A percentile compares a stretch with the other conserved stretches of the same genome.
Conservation (phyloP, 1,140 invertebrate genomes). For the Chymomyza costata region DNA sequence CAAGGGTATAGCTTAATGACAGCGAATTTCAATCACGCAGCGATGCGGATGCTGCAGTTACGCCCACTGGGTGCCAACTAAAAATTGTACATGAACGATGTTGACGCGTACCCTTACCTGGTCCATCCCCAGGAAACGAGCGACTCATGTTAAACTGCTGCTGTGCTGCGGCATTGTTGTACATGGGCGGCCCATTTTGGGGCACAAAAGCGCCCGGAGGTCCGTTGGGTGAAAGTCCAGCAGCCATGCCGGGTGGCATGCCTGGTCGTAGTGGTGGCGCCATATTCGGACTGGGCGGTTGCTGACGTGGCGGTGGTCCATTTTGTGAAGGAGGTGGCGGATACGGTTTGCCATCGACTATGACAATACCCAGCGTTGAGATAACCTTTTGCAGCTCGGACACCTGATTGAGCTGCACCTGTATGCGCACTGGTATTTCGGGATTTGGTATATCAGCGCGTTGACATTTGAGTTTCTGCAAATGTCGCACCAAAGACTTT, state of each 20-base stretch:
- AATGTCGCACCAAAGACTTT: conserved; percentile 83
- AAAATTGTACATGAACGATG: no score
- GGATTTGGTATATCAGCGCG: conserved; percentile 89
- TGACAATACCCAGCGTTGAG: conserved; percentile 83
- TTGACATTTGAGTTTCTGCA: conserved; percentile 86
- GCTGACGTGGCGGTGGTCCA: conserved; percentile 73
- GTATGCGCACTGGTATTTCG: conserved; percentile 87
- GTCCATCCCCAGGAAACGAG: conserved; percentile 61
- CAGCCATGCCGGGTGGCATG: conserved; percentile 63
- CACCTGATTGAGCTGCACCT: conserved; percentile 85
- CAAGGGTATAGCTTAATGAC: no score
- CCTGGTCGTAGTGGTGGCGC: conserved; percentile 72
- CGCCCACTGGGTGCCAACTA: no score
- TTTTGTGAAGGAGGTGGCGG: conserved; percentile 60
- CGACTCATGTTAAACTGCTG: conserved; percentile 72
- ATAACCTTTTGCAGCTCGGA: conserved; percentile 86
- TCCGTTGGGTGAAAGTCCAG: conserved; percentile 59
- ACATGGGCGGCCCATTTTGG: conserved; percentile 67
- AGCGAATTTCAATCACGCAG: no score
- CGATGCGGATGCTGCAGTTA: no score
- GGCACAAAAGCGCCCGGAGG: conserved; percentile 56
- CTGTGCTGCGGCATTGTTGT: conserved; percentile 59
- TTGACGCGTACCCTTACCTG: conserved; percentile 67
- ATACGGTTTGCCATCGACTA: conserved; percentile 83
- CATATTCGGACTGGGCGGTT: conserved; percentile 75